Evolutionary conservation across 2,888 invertebrate species (phyloP), one percentile per base, ranked within the genome.

Genomic region (Hydrotaea cyrtoneurina): DNA sequence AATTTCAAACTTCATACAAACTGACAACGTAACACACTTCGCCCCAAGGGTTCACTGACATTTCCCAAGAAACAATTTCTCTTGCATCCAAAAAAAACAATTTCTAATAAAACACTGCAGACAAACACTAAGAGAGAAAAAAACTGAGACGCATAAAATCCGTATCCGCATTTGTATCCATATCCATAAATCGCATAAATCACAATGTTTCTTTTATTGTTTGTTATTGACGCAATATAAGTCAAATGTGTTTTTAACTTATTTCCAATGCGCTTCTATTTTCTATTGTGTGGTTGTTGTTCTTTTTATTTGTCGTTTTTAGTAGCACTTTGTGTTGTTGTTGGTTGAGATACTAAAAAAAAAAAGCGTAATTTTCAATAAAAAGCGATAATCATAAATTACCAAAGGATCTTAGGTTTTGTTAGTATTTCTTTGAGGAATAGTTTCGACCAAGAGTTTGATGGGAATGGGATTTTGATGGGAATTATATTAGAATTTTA

Each of bases 181-280:
- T 46, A 46, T 43, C 66, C 43, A 69, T 69, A 69, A 69, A 69
- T 69, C 69, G 46, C 79, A 83, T 83, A 83, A 79, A 83, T 83
- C 83, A 83, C 72, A 66, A 55, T 66, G 76, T 73, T 79, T 55
- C 64, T 83, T 76, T 83, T 83, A 77, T 66, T 76, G 83, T 83
- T 83, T 83, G 43, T 73, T 83, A 83, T 83, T 79, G 83, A 79
- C 83, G 83, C 83, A 83, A 82, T 83, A 83, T 79, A 69, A 69
- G 69, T 69, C 69, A 69, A 46, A 69, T 46, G 39, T 69, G 11
- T n/a, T 46, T 23, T 69, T 46, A 69, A 46, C 39, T 39, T 46
- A 43, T 69, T 69, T 69, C 21, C 69, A 43, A 69, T 69, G 69
- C 69, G 69, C 21, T 43, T 19, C 39, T 23, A 0, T 69, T 31